Evolutionary conservation across 1,140 invertebrate genomes (phyloP), one percentile per base, ranked within the genome.

Genomic region (Nautilus pompilius): DNA sequence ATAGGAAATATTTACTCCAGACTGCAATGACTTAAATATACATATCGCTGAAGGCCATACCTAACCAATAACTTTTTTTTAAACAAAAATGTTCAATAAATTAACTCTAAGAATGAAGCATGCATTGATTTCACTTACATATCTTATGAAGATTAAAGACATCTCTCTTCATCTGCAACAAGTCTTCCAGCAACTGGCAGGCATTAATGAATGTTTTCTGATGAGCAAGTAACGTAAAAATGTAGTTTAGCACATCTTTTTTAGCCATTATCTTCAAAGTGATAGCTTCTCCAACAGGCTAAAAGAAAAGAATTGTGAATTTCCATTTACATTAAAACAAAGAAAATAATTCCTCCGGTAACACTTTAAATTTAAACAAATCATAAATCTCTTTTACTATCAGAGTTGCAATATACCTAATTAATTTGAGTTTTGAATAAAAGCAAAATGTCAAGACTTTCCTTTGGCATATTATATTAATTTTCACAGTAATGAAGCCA

Each of bases 181-280:
- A 76, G 61, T 81, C 80, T 61, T 82, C 81, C 24, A 82, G 73
- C 4, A 82, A 69, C 58, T 80, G 77, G 65, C 79, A 82, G 13
- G 80, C 71, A 58, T 73, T 78, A 30, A 80, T 67, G 68, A 76
- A 79, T 33, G 79, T 80, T 62, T 79, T 76, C 58, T 75, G 66
- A 51, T 73, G 70, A 34, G 69, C 72, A 34, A 82, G 63, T 36
- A 80, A 63, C 26, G 75, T 77, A 61, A 82, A 82, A 29, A 80
- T 65, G 60, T 82, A 81, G 60, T 77, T 78, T n/a, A 82, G 57
- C 20, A 79, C 68, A 45, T 80, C 79, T 53, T 79, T 73, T 64
- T 73, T 67, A 17, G 65, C 66, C 65, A 78, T 68, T 29, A 80
- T 60, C 48, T 72, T 63, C 26, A 60, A 62, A 17, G 73, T 69